Conservation (phyloP, 2,888 invertebrate species). For the Pardosa pseudoannulata region DNA sequence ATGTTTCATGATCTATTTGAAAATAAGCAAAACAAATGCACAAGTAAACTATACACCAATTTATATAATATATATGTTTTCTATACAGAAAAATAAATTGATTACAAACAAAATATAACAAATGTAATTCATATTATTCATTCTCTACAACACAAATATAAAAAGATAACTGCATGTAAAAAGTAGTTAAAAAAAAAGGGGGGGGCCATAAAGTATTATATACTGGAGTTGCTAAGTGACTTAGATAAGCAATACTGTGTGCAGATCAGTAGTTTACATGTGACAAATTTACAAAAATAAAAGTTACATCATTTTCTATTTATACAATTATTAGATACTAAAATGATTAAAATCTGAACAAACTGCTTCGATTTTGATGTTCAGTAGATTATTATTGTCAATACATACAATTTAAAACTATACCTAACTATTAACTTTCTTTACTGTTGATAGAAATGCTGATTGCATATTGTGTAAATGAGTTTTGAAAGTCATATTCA, state of each 20-base stretch:
- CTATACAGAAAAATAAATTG: conserved; percentile 10
- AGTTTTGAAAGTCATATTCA: conserved; percentile 35
- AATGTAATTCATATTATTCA: background rate
- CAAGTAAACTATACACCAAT: background rate
- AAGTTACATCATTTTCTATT: background rate
- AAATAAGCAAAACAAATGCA: background rate
- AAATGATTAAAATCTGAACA: too few relatives aligned
- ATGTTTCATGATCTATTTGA: too few relatives aligned
- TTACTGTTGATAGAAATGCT: background rate
- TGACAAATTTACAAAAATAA: background rate
- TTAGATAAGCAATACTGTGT: conserved; percentile 7
- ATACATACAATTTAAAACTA: conserved; percentile 1
- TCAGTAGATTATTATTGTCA: too few relatives aligned
- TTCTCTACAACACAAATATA: background rate
- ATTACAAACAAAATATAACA: background rate
- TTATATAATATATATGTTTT: background rate
- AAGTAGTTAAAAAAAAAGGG: background rate
- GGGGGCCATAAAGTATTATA: background rate
- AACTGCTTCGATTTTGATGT: too few relatives aligned
- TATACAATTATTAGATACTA: too few relatives aligned
- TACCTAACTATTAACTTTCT: background rate
- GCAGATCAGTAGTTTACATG: background rate
- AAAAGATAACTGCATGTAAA: background rate
- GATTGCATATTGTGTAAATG: background rate
- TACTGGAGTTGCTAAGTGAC: background rate